Evolutionary conservation across 2,113 vertebrate genomes (phyloP), one percentile per base, ranked within the genome.

Genomic region (Pseudopodoces humilis): DNA sequence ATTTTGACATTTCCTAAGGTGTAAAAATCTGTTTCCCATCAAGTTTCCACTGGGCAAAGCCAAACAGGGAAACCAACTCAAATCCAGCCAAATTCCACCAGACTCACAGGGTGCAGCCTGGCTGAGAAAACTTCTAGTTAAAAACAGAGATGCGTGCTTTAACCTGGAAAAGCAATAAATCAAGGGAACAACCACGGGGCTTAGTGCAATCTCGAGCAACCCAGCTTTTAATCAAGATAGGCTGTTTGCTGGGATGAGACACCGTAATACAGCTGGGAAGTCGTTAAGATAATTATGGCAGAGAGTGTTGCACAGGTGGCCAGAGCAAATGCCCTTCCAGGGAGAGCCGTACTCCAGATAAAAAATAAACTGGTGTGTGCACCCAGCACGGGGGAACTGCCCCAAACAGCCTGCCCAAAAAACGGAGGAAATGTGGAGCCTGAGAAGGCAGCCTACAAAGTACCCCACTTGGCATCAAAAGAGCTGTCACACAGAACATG

Each of bases 391-490:
- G 23, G 20, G 33, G 30, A 92, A 37, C 10, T 31, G 50, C 28
- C 24, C 31, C 15, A 43, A 39, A 20, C 31, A 27, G 12, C 13
- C 24, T 37, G 7, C 22, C 25, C 15, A 47, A 43, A 80, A 62
- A 6, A 59, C 21, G 28, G 0, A 4, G 1, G 27, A 60, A 50
- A 35, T 1, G 8, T 9, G 15, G n/a, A 33, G 2, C 27, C 28
- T 52, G 33, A 20, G 53, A 49, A 8, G 23, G 27, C 7, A 59
- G 56, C 15, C 13, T 15, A 12, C 11, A 11, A 72, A 76, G 59
- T 1, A 30, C 10, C 41, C 8, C 49, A 2, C 14, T n/a, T 15
- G 6, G 62, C 80, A 27, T 10, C 41, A 33, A 27, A 59, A 44
- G 13, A 50, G 23, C 15, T 50, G 15, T 13, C 37, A 4, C 0